Evolutionary conservation across 2,888 invertebrate genomes (phyloP).

Genomic region (Andrena fulva): DNA sequence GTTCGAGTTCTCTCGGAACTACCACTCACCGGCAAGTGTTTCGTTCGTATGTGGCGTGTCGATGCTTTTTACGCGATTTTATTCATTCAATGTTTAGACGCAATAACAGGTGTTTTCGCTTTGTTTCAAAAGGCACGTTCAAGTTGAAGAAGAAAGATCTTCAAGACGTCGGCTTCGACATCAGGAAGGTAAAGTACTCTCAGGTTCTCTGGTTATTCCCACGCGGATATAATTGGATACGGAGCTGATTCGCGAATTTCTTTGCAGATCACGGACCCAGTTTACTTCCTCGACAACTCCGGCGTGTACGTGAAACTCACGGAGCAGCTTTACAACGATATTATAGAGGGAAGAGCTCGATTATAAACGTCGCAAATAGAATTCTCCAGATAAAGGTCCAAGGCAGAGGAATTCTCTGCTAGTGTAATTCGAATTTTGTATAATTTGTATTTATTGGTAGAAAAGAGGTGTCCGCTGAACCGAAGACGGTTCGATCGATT

Average conservation of each 20-base stretch:
- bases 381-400: not conserved
- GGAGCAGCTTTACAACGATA: constrained; percentile 87
- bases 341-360: constrained; percentile 80
- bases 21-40: constrained; percentile 89
- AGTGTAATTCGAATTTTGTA: constrained; percentile 37
- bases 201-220: not conserved
- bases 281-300: constrained; percentile 89
- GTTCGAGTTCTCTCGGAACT: constrained; percentile 91
- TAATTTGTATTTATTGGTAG: constrained; percentile 53
- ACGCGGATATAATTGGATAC: not conserved
- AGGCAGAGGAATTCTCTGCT: not conserved
- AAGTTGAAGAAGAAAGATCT: constrained; percentile 96
- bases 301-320: constrained; percentile 88
- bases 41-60: not conserved
- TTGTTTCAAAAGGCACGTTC: constrained; percentile 90
- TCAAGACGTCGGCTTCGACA: constrained; percentile 93
- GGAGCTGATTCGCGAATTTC: not conserved
- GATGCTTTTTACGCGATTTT: not conserved
- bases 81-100: not conserved
- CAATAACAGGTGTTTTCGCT: not conserved
- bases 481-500: constrained; percentile 9
- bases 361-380: constrained; percentile 57
- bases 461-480: constrained; percentile 7
- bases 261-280: constrained; percentile 87
- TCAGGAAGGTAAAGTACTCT: constrained; percentile 86